These are phyloP conservation scores for Acholoe squamosa DNA, from an alignment of 2,888 invertebrate species.

Conservation along the genomic window DNA sequence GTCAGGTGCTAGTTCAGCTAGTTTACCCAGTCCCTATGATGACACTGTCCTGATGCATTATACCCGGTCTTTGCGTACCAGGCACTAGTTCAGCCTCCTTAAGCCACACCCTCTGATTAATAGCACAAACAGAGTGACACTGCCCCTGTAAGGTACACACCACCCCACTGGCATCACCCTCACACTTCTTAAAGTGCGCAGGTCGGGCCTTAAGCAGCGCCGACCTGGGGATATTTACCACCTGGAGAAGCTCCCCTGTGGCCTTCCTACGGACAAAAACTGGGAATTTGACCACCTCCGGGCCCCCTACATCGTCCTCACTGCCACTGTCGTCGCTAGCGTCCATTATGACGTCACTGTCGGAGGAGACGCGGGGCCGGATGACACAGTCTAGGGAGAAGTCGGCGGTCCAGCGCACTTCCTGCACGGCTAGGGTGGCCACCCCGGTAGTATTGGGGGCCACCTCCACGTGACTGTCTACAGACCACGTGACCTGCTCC, in stretches of 20 bases:
- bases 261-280: conserved; percentile 28
- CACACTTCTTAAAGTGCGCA: not conserved
- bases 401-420: conserved; percentile 35
- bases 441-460: conserved; percentile 44
- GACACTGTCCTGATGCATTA: conserved; percentile 48
- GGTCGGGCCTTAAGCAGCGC: not conserved
- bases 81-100: conserved; percentile 31
- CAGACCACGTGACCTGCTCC: conserved; percentile 52
- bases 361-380: not conserved
- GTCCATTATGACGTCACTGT: not conserved
- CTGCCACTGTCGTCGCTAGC: not conserved
- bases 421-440: conserved; percentile 50
- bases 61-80: not conserved
- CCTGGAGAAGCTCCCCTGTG: conserved; percentile 13
- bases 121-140: conserved; percentile 33
- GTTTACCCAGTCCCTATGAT: not conserved
- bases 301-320: not conserved
- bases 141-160: not conserved
- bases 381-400: conserved; percentile 41
- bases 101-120: conserved; percentile 50
- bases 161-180: not conserved
- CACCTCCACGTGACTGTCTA: conserved; percentile 53
- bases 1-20: not conserved
- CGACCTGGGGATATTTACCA: conserved; percentile 12
- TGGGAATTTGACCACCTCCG: not conserved